phyloP scores from a whole-genome alignment of 2,113 vertebrate species.

The Turdus rufiventris region DNA sequence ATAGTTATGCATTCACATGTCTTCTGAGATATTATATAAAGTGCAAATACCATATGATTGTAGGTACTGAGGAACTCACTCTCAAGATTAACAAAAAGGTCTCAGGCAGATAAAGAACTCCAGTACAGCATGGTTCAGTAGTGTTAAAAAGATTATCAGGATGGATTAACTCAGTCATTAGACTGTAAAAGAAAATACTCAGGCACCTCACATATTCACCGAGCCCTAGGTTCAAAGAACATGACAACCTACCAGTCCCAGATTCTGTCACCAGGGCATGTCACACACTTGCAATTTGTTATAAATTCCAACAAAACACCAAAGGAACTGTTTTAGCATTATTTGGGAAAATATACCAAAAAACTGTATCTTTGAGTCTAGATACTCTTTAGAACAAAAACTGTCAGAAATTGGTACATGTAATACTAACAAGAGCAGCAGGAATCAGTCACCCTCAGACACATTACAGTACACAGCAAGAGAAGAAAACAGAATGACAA shows the following conservation, averaged over 20 bases:
- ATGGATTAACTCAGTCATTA: background rate
- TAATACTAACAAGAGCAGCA: background rate
- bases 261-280: background rate
- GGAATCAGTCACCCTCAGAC: background rate
- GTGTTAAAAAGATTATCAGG: background rate
- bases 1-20: background rate
- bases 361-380: accelerated
- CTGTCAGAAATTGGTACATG: background rate
- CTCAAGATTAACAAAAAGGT: background rate
- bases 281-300: background rate
- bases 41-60: background rate
- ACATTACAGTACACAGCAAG: background rate
- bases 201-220: background rate
- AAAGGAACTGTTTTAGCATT: background rate
- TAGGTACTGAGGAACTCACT: background rate
- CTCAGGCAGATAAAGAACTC: background rate
- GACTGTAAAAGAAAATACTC: background rate
- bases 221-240: background rate
- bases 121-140: background rate
- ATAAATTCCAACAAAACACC: background rate
- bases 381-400: background rate
- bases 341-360: background rate
- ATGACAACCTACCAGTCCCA: background rate
- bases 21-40: background rate
- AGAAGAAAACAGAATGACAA: background rate